A percentile compares a stretch with the other conserved stretches of the same genome.
Conservation (phyloP, 2,113 vertebrate genomes). For the Puntigrus tetrazona region DNA sequence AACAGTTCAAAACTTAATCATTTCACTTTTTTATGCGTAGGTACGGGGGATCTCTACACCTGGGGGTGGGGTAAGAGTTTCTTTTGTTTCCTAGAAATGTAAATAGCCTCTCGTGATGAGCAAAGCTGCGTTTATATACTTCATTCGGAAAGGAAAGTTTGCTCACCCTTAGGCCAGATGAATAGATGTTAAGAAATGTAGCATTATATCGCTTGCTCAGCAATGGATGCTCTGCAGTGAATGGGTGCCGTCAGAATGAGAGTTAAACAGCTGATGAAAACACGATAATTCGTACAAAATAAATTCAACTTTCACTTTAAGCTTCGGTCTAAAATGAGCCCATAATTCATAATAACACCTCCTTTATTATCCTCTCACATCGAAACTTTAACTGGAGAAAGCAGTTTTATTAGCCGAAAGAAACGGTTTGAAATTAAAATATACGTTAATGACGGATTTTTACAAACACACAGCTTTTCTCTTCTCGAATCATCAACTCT, state of each 20-base stretch:
- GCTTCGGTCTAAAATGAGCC: no score
- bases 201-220: neutral
- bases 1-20: neutral
- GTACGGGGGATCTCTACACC: constrained; percentile 85
- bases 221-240: neutral
- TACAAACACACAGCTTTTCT: no score
- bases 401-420: no score
- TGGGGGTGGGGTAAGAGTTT: constrained; percentile 95
- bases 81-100: neutral
- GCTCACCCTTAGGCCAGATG: neutral
- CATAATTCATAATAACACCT: no score
- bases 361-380: neutral
- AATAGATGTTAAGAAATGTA: neutral
- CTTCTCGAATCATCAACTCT: no score
- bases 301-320: no score
- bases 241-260: neutral
- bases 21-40: constrained; percentile 69
- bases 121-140: no score
- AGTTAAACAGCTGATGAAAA: neutral
- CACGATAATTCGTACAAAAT: no score
- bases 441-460: no score
- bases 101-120: neutral
- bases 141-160: neutral
- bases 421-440: no score
- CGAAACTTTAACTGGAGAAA: neutral